phyloP scores from a whole-genome alignment of 2,113 vertebrate genomes.

The Baryphthengus martii region DNA sequence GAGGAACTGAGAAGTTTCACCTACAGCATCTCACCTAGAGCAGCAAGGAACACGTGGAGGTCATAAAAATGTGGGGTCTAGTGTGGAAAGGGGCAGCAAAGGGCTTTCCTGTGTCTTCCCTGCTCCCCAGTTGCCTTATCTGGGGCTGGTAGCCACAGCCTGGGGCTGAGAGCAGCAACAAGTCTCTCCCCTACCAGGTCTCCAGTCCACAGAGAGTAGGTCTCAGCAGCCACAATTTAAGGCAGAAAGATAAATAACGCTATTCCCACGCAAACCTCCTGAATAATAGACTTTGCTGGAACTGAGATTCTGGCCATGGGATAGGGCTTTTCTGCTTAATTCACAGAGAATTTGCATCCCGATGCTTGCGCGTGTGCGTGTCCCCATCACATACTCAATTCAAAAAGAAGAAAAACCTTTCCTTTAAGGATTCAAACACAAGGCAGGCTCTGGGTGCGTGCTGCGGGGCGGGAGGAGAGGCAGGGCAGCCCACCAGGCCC shows the following conservation, averaged over 20 bases:
- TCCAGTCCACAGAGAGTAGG: fast-evolving
- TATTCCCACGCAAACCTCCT: not conserved
- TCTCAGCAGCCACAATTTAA: not conserved
- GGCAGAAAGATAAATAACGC: not conserved
- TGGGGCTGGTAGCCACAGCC: not conserved
- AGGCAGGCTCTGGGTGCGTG: fast-evolving
- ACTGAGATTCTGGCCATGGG: not conserved
- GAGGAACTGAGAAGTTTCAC: not conserved
- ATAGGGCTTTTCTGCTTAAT: not conserved
- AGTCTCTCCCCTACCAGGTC: not conserved
- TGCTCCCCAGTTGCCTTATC: not conserved
- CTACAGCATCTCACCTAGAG: fast-evolving
- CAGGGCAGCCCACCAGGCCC: not conserved
- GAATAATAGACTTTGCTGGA: not conserved
- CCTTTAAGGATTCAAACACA: not conserved
- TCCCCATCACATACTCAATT: too few relatives aligned
- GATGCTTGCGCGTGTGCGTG: too few relatives aligned
- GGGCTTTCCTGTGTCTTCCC: not conserved
- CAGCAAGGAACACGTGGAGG: fast-evolving
- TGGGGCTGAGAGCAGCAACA: not conserved
- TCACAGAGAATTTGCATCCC: not conserved
- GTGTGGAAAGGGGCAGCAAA: not conserved
- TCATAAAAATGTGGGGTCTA: not conserved
- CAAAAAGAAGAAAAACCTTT: not conserved
- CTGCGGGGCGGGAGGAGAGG: fast-evolving